Base-by-base conservation (phyloP, 2,113 vertebrate genomes). In the Antennarius striatus region DNA sequence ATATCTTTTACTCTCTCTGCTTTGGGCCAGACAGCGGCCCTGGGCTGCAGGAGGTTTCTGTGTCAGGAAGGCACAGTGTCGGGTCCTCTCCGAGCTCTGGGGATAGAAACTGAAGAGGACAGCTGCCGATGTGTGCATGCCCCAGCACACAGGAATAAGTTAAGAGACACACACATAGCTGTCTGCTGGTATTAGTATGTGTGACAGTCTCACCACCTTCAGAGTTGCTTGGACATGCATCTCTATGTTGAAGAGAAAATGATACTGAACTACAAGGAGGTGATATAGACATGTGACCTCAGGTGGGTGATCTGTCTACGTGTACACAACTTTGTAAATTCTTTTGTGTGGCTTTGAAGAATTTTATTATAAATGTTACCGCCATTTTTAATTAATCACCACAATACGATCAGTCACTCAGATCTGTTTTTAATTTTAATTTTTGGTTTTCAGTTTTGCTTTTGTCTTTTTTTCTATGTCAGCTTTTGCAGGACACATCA, bases 121-220 rank as follows among this genome's bases (percentile, higher is more conserved):
- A 91, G 88, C 86, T 89, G 88, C 83, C 81, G 78, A 89, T 84
- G 88, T 89, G 71, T 77, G 81, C 74, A 73, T 53, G 75, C 74
- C 69, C 75, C 50, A 48, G 78, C 70, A 75, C 83, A 86, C 63
- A 84, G 86, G 84, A 91, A 89, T 75, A 71, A 73, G 83, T 86
- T 85, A 86, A 87, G 74, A 86, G 82, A 88, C 76, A 79, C 79
- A 73, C 78, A 73, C 73, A 68, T 42, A 68, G 73, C 83, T 90
- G 90, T 89, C 88, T 30, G 56, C 53, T 28, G 63, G 53, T 76
- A 87, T 91, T 91, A 91, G 83, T 65, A 83, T 85, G 84, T 86
- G 54, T 86, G 88, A 80, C 84, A 88, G 61, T 84, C 78, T 81
- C 50, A n/a, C 72, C 81, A 77, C 84, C 74, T 84, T 82, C 54